Conservation (phyloP, 2,888 invertebrate species). For the Tetheella fluctuosa region DNA sequence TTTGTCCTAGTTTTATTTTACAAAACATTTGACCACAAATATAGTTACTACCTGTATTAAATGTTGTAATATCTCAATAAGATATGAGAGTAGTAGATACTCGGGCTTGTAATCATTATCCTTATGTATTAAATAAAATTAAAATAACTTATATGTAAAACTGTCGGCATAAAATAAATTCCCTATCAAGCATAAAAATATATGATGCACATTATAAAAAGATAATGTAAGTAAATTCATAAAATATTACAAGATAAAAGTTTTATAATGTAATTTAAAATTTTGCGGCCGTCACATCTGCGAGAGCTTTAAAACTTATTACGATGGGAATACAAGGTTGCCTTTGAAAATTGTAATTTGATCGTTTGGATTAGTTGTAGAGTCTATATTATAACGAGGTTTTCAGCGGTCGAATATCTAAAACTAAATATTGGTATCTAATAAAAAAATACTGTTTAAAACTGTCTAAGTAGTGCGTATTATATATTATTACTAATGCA, state of each 20-base stretch:
- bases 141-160: too few relatives aligned
- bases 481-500: too few relatives aligned
- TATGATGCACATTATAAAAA: conserved; percentile 5
- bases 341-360: conserved; percentile 26
- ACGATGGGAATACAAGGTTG: conserved; percentile 22
- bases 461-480: too few relatives aligned
- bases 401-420: not conserved
- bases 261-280: conserved; percentile 17
- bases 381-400: not conserved
- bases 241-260: not conserved
- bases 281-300: conserved; percentile 30
- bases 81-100: too few relatives aligned
- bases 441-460: too few relatives aligned
- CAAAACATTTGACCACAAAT: too few relatives aligned
- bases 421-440: not conserved
- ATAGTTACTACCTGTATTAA: too few relatives aligned
- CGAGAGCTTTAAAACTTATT: conserved; percentile 25
- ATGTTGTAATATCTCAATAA: too few relatives aligned
- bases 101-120: too few relatives aligned
- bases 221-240: conserved; percentile 7
- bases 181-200: conserved; percentile 1
- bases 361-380: conserved; percentile 14
- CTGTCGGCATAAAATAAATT: not conserved
- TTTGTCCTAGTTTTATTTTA: too few relatives aligned
- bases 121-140: too few relatives aligned